Evolutionary conservation across 2,113 vertebrate genomes (phyloP).

Genomic region (Onychorhynchus coronatus): DNA sequence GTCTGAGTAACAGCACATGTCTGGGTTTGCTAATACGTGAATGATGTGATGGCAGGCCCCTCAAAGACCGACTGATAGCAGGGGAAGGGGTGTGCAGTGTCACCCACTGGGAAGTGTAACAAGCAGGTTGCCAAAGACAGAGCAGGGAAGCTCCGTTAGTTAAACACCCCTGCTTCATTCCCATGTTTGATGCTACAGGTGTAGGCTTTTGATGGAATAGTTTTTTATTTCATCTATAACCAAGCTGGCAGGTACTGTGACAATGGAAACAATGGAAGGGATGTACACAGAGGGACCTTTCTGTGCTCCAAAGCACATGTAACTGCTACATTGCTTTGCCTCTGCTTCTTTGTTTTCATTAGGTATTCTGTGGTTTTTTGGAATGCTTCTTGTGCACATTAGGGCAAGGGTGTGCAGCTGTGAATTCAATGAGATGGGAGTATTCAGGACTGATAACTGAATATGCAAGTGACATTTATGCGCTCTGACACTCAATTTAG

Average conservation of each 20-base stretch:
- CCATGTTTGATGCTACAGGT: neutral
- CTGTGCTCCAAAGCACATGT: neutral
- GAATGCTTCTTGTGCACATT: neutral
- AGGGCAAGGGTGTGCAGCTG: neutral
- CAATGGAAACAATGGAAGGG: neutral
- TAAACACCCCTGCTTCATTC: neutral
- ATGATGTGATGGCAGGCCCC: neutral
- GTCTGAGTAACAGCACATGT: neutral
- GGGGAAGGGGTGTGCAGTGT: neutral
- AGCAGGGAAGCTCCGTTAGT: neutral
- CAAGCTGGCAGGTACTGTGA: neutral
- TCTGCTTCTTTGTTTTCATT: neutral
- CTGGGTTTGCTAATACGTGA: neutral
- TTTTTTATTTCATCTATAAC: neutral
- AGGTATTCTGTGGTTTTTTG: neutral
- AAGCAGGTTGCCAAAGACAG: neutral
- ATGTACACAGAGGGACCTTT: neutral
- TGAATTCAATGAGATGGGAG: neutral
- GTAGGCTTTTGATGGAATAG: neutral
- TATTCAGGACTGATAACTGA: neutral
- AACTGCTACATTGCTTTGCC: neutral
- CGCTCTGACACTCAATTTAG: neutral
- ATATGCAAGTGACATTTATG: slow-evolving; percentile 17
- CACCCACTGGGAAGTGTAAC: neutral
- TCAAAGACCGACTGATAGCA: neutral